Evolutionary conservation across 2,113 vertebrate genomes (phyloP).

Genomic region (Ophthalmolycus amberensis): DNA sequence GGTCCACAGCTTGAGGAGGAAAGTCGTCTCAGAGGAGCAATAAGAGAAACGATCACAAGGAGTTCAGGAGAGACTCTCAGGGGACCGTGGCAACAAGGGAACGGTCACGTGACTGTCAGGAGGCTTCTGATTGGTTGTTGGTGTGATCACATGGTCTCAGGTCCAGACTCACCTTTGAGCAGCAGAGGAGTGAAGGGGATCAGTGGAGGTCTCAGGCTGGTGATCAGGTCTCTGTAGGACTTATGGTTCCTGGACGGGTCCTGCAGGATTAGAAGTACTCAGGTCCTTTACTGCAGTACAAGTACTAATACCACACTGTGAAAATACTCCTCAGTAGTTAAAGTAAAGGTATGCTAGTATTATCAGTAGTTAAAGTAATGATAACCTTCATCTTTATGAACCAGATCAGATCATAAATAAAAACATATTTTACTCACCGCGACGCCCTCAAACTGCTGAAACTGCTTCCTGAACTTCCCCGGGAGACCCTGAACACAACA

Average conservation of each 20-base stretch:
- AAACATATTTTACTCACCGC: constrained; percentile 83
- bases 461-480: constrained; percentile 96
- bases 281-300: neutral
- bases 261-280: constrained; percentile 66
- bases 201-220: constrained; percentile 92
- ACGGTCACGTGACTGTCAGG: neutral
- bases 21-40: neutral
- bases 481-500: constrained; percentile 90
- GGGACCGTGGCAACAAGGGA: neutral
- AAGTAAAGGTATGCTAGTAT: no score
- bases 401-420: neutral
- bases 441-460: constrained; percentile 94
- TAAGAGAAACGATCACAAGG: neutral
- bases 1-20: constrained; percentile 17
- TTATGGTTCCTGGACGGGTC: constrained; percentile 98
- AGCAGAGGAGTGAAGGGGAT: constrained; percentile 96
- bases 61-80: neutral
- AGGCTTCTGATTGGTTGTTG: neutral
- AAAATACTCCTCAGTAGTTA: neutral
- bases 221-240: constrained; percentile 93
- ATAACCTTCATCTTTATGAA: neutral
- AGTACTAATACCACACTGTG: neutral
- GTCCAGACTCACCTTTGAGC: constrained; percentile 64
- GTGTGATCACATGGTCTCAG: neutral
- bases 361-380: neutral